Evolutionary conservation across 2,113 vertebrate genomes (phyloP).

Genomic region (Saccopteryx bilineata): DNA sequence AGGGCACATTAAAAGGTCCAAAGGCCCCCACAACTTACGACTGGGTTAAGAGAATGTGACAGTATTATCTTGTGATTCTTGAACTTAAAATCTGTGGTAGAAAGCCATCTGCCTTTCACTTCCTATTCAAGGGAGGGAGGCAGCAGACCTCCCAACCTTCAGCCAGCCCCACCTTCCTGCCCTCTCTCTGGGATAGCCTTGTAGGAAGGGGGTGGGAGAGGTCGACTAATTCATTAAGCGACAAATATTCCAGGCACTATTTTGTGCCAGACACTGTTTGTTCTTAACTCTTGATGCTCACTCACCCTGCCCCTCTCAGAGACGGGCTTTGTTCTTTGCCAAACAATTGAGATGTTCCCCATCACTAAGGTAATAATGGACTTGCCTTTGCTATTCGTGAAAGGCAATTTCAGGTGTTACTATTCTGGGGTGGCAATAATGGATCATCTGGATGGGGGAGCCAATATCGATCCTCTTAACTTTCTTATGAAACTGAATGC

Average conservation of each 20-base stretch:
- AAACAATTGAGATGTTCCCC: not conserved
- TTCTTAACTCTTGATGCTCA: not conserved
- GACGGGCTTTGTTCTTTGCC: not conserved
- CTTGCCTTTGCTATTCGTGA: conserved; percentile 11
- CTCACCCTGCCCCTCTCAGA: not conserved
- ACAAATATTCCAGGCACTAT: not conserved
- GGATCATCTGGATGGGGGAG: not conserved
- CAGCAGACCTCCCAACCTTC: not conserved
- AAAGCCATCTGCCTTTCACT: not conserved
- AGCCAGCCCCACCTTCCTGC: not conserved
- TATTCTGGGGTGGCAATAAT: not conserved
- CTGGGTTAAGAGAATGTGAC: not conserved
- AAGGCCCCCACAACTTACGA: not conserved
- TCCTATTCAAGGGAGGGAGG: not conserved
- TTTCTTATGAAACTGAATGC: not conserved
- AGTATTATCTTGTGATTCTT: not conserved
- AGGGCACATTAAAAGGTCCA: not conserved
- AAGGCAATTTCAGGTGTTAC: not conserved
- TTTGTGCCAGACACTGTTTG: not conserved
- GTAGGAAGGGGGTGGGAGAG: not conserved
- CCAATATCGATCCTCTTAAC: not conserved
- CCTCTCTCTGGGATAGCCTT: not conserved
- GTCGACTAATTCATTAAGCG: not conserved
- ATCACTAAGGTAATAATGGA: not conserved
- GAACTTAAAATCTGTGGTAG: not conserved